Base-by-base conservation (phyloP, 1,140 invertebrate genomes). In the Mya arenaria region DNA sequence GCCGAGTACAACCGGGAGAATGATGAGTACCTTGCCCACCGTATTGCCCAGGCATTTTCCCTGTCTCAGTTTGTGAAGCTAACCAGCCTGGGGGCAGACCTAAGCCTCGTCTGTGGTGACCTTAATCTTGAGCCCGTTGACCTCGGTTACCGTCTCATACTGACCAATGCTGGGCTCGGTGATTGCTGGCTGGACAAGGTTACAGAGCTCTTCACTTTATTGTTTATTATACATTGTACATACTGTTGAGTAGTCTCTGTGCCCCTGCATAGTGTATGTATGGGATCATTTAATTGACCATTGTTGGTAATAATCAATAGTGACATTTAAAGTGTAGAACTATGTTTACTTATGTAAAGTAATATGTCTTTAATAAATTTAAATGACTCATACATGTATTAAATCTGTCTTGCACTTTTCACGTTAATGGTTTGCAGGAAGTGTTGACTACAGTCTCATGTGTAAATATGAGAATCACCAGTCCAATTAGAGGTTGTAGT, bases 41-140 rank as follows among this genome's bases (percentile, higher is more conserved):
- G 98, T 89, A 94, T 98, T 4, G 94, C 97, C 32, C 98, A 99
- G 94, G 96, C 97, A 19, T 98, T 98, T 93, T 97, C 99, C 89
- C 96, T 97, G 68, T 97, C 97, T 73, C 97, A 99, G 93, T 98
- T 99, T 92, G 96, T 99, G 44, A 95, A 96, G 83, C 94, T 97
- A 81, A 99, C 97, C 13, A 95, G 96, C 60, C 93, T 41, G 1
- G 17, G 41, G 6, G 87, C 10, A 93, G 94, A 83, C 96, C 96
- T 58, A 96, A 98, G 93, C 25, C 95, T 99, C 87, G 93, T 99
- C 71, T 97, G 96, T 41, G 98, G 98, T 8, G 98, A 99, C 94
- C 95, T 99, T 6, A 99, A 99, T 92, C 95, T 97, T 3, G 96
- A 97, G 89, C 97, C 98, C 5, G 94, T 95, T 30, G 96, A 98